Conservation (phyloP, 2,113 vertebrate species). For the Pycnonotus jocosus region DNA sequence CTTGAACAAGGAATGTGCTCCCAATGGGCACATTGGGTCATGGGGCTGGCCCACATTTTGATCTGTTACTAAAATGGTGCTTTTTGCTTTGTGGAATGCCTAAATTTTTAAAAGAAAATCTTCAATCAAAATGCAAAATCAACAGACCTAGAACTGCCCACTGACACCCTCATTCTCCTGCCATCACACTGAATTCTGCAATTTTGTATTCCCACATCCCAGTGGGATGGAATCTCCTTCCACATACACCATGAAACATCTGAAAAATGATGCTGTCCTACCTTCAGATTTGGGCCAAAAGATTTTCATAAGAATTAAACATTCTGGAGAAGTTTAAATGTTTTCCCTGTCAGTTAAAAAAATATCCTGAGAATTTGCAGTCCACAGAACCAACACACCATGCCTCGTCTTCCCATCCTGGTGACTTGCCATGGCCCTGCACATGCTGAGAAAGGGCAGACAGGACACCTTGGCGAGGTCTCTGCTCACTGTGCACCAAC, state of each 20-base stretch:
- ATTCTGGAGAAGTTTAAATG: neutral
- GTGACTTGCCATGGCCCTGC: neutral
- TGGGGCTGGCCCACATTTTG: neutral
- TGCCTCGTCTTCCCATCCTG: neutral
- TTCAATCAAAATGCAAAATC: neutral
- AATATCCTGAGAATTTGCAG: neutral
- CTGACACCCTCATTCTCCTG: neutral
- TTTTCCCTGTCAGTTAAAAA: neutral
- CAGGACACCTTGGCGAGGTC: neutral
- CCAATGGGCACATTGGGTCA: neutral
- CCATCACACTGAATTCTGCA: neutral
- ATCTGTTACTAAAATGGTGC: neutral
- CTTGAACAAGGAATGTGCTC: neutral
- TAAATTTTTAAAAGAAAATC: neutral
- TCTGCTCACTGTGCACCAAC: neutral
- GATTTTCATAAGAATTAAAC: neutral
- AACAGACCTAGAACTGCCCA: neutral
- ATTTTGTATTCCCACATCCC: neutral
- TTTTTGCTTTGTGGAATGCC: neutral
- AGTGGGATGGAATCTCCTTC: neutral
- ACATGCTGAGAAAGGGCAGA: neutral
- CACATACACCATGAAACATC: neutral
- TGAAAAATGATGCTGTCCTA: neutral
- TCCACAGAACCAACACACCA: neutral
- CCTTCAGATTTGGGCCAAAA: neutral